phyloP scores from a whole-genome alignment of 2,113 vertebrate species.

The Tetrax tetrax region DNA sequence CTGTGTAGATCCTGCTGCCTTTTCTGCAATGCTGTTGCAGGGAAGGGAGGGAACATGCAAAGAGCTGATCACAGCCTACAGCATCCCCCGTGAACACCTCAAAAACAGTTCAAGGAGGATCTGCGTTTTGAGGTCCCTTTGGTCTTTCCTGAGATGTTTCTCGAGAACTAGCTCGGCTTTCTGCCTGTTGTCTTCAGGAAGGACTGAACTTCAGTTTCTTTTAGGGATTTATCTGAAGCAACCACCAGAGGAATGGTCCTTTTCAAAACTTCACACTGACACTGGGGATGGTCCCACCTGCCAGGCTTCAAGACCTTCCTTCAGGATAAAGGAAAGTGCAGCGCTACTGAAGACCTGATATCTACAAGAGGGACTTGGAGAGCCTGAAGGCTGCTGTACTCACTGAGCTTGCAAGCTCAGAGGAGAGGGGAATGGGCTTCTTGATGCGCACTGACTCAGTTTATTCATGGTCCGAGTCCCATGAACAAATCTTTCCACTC shows the following conservation, averaged over 20 bases:
- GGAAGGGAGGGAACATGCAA: neutral
- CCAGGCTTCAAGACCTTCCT: neutral
- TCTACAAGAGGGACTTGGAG: neutral
- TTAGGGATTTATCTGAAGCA: neutral
- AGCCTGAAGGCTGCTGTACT: neutral
- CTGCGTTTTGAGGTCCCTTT: neutral
- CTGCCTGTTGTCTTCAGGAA: neutral
- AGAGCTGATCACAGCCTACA: neutral
- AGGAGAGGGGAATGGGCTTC: neutral
- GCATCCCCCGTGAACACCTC: neutral
- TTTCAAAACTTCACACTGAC: neutral
- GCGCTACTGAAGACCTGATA: neutral
- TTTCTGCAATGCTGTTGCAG: accelerated
- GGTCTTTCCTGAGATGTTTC: neutral
- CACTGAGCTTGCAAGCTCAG: neutral
- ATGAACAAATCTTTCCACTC: neutral
- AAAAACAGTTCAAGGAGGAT: neutral
- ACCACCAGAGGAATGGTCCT: neutral
- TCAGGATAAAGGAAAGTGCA: neutral
- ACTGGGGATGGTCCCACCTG: neutral
- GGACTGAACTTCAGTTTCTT: neutral
- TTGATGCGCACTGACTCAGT: neutral
- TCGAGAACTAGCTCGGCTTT: neutral
- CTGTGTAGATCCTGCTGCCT: neutral
- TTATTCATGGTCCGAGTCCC: neutral